Evolutionary conservation across 2,888 invertebrate genomes (phyloP), one percentile per base, ranked within the genome.

Genomic region (Acanthosoma haemorrhoidale): DNA sequence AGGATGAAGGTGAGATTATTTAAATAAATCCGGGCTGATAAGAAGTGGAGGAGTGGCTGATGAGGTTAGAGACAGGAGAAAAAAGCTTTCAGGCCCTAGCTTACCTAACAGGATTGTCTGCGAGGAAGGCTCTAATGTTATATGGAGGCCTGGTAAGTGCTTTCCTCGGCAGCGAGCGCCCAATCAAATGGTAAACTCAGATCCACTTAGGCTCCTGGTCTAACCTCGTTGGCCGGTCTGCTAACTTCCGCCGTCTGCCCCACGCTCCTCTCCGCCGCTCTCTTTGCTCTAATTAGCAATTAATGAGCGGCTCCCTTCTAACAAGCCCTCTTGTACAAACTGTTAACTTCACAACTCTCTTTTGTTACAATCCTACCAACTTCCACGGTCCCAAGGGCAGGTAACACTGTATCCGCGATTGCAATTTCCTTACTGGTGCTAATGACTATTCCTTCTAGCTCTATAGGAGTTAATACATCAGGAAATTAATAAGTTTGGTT

Each of bases 1-100:
- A n/a, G n/a, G n/a, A n/a, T n/a, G n/a, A n/a, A n/a, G 51, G 51
- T 51, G n/a, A 51, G 51, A 51, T 51, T 51, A 51, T 51, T 51
- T 51, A 51, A 51, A 51, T 51, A 51, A 51, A 51, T 51, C 25
- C 25, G 2, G 25, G 51, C 25, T 51, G 51, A 51, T 51, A 25
- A 51, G 51, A 25, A 51, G n/a, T 13, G 4, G 29, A 51, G 51
- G n/a, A 51, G 51, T 25, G 8, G 51, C 25, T 51, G 51, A 51
- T 51, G 51, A 51, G 51, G 51, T 51, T 51, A 51, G 51, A n/a
- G 25, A 5, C 21, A n/a, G 51, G n/a, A n/a, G 51, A 51, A 51
- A 51, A 51, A 51, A 51, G 51, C 51, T 51, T 51, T 51, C 51
- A 51, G 51, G 25, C 29, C 29, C 29, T 13, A 51, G 51, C 51